phyloP scores from a whole-genome alignment of 2,113 vertebrate species.

The Zeus faber region DNA sequence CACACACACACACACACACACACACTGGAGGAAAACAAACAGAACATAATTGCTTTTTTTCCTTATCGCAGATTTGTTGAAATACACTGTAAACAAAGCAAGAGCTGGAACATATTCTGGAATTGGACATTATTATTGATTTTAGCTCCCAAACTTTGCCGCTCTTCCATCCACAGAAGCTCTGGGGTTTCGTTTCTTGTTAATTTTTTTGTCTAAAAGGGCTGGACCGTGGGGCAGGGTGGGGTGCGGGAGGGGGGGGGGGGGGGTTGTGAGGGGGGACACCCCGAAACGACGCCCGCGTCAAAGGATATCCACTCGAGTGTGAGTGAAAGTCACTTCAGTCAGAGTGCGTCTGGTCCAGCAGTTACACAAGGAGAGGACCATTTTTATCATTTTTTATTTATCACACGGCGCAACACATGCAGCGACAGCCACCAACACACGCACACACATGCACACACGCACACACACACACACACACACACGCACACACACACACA shows the following conservation, averaged over 20 bases:
- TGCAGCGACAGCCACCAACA: not conserved
- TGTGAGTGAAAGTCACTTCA: too few species aligned
- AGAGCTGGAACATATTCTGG: conserved; percentile 29
- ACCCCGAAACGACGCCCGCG: too few species aligned
- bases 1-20: conserved; percentile 20
- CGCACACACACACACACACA: not conserved
- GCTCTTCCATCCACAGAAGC: conserved; percentile 30
- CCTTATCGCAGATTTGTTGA: conserved; percentile 25
- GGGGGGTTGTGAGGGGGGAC: conserved; percentile 17
- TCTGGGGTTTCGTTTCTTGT: too few species aligned
- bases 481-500: too few species aligned
- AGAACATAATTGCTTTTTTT: conserved; percentile 38
- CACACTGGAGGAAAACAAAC: conserved; percentile 34
- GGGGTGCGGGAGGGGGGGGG: not conserved
- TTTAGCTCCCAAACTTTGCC: conserved; percentile 30
- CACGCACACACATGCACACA: conserved; percentile 1
- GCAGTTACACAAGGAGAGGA: too few species aligned
- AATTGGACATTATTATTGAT: not conserved
- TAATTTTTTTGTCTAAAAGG: too few species aligned
- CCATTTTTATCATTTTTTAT: too few species aligned
- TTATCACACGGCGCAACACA: too few species aligned
- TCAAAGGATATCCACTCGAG: too few species aligned
- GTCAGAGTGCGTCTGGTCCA: too few species aligned
- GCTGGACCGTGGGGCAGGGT: not conserved
- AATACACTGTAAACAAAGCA: conserved; percentile 22